phyloP scores from a whole-genome alignment of 2,888 invertebrate species.

The Diachrysia chrysitis region DNA sequence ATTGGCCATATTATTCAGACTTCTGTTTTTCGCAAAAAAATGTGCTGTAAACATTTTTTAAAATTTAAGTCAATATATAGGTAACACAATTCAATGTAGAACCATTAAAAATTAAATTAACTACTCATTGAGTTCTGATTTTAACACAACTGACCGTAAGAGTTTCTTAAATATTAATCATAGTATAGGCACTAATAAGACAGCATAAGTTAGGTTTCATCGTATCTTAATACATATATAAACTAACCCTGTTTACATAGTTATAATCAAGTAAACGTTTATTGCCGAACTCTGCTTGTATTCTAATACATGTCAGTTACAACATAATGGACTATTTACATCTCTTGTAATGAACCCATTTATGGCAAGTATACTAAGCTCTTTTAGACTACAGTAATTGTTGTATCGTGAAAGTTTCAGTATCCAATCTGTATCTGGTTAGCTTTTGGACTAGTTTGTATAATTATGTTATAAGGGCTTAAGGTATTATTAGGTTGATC shows the following conservation, averaged over 20 bases:
- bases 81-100: too few relatives aligned
- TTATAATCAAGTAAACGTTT: conserved; percentile 27
- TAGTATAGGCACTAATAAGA: too few relatives aligned
- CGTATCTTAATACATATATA: not conserved
- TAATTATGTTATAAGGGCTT: conserved; percentile 20
- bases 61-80: too few relatives aligned
- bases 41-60: too few relatives aligned
- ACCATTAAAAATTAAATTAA: too few relatives aligned
- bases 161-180: too few relatives aligned
- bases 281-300: conserved; percentile 17
- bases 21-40: too few relatives aligned
- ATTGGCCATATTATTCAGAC: too few relatives aligned
- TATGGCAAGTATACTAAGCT: conserved; percentile 17
- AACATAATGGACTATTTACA: conserved; percentile 41
- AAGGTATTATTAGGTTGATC: not conserved
- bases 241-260: conserved; percentile 1
- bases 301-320: conserved; percentile 36
- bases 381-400: conserved; percentile 5
- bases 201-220: too few relatives aligned
- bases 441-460: conserved; percentile 16
- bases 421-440: conserved; percentile 48
- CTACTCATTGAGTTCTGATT: too few relatives aligned
- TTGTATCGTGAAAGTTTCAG: conserved; percentile 33
- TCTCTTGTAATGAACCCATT: conserved; percentile 30
- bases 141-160: too few relatives aligned